Base-by-base conservation (phyloP, 2,113 vertebrate species). In the Sinocyclocheilus anshuiensis region DNA sequence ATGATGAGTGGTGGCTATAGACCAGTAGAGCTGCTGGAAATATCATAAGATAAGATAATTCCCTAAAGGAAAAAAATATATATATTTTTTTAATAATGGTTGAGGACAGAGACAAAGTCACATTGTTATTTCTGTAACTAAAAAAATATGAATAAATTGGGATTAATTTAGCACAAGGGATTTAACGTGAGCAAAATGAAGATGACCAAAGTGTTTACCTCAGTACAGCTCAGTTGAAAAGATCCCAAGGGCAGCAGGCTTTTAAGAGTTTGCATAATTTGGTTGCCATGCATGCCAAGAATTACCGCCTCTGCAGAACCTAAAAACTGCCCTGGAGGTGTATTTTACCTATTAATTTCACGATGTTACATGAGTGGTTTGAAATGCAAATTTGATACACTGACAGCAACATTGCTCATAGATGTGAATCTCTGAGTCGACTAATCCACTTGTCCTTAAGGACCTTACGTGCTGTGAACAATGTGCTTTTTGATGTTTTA, bases 181-280 rank as follows among this genome's bases (percentile, higher is more conserved):
- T 82, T 24, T 45, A 85, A 55, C 18, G 71, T 79, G 83, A 59
- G 61, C 15, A 26, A 81, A 55, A 72, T 36, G 8, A 45, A 63
- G 18, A 69, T 48, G 72, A 20, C 85, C 69, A 18, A 84, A 89
- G 67, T 72, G 16, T 83, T 76, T 84, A 71, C 84, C 55, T 55
- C 45, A 42, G 57, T 26, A 65, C 55, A 83, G 53, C 74, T 83
- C 16, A 26, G 79, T 53, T 42, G 42, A 83, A 59, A 20, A 67
- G 80, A 76, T 85, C 81, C 79, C 50, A 83, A 45, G 24, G 74
- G 78, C 72, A 83, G 24, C 45, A 26, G 20, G 29, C 55, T 65
- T 88, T 71, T 55, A 83, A 61, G 24, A 55, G 72, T 84, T 79
- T 80, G 84, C 74, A 78, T 80, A 89, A 42, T 84, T 74, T 77